Conservation (phyloP, 2,113 vertebrate species). For the Peromyscus polionotus region DNA sequence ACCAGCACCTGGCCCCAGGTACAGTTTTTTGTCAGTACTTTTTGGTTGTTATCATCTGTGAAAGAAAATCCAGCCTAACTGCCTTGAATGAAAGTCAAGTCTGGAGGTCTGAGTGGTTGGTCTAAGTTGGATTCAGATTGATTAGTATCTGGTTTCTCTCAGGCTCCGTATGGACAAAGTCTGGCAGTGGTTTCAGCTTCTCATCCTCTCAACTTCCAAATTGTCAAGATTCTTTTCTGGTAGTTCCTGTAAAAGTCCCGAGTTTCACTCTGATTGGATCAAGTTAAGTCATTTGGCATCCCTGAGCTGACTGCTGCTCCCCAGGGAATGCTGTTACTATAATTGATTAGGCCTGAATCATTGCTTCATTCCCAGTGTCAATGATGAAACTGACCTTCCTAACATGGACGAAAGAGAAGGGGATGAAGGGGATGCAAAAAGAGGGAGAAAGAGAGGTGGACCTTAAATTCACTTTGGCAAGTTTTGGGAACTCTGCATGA, state of each 20-base stretch:
- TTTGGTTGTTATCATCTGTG: slow-evolving; percentile 36
- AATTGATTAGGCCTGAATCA: not conserved
- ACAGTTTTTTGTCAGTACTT: not conserved
- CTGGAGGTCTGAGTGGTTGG: not conserved
- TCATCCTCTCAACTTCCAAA: not conserved
- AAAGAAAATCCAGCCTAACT: slow-evolving; percentile 4
- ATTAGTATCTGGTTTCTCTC: slow-evolving; percentile 40
- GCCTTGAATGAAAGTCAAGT: slow-evolving; percentile 46
- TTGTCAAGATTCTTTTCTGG: slow-evolving; percentile 22
- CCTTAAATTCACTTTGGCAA: not conserved
- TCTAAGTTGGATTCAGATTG: slow-evolving; percentile 10
- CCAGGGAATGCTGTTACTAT: not conserved
- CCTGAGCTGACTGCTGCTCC: not conserved
- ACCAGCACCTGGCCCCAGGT: not conserved
- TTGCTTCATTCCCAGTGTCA: not conserved
- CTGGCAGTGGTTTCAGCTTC: slow-evolving; percentile 7
- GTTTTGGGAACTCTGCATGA: not conserved
- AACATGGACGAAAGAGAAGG: not conserved
- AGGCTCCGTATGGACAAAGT: not conserved
- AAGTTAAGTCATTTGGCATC: slow-evolving; percentile 14
- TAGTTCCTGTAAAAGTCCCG: not conserved
- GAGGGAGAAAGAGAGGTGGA: not conserved
- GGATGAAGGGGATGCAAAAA: not conserved
- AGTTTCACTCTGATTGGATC: not conserved
- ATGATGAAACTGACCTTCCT: not conserved